phyloP scores from a whole-genome alignment of 2,888 invertebrate genomes.

The Melinaea menophilus region DNA sequence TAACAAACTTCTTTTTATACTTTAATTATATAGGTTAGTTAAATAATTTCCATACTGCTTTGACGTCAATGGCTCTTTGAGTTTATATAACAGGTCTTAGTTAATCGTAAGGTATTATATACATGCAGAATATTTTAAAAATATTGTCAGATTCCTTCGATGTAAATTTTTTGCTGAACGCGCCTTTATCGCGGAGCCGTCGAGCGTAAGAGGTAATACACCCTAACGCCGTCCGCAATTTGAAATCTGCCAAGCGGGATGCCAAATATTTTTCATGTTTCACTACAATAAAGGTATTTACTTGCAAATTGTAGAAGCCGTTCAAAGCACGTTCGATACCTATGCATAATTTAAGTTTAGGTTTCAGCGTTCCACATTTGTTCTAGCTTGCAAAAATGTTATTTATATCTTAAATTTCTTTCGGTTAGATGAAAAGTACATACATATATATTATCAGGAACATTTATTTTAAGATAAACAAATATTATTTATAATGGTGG shows the following conservation, averaged over 20 bases:
- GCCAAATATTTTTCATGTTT: constrained; percentile 25
- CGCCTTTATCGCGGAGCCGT: constrained; percentile 30
- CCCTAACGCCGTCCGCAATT: constrained; percentile 27
- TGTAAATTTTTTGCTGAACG: constrained; percentile 28
- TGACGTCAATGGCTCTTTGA: constrained; percentile 20
- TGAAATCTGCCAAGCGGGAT: constrained; percentile 26
- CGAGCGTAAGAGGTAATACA: constrained; percentile 32
- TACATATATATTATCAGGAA: too few species aligned
- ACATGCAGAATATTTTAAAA: constrained; percentile 15
- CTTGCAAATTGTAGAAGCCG: neutral
- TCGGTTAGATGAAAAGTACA: too few species aligned
- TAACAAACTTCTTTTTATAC: too few species aligned
- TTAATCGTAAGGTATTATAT: constrained; percentile 28
- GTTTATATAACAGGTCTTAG: constrained; percentile 41
- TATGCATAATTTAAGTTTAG: too few species aligned
- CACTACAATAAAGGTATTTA: constrained; percentile 9
- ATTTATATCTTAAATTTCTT: too few species aligned
- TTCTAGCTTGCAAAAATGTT: too few species aligned
- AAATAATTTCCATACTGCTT: too few species aligned
- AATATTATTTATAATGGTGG: too few species aligned
- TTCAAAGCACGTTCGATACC: neutral
- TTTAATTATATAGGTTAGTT: too few species aligned
- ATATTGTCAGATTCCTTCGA: constrained; percentile 17
- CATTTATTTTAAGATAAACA: too few species aligned
- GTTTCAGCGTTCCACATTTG: too few species aligned